These are phyloP conservation scores for Bergia sp. DNA, from an alignment of 92 coral and sea anemone species.

Conservation along the genomic window DNA sequence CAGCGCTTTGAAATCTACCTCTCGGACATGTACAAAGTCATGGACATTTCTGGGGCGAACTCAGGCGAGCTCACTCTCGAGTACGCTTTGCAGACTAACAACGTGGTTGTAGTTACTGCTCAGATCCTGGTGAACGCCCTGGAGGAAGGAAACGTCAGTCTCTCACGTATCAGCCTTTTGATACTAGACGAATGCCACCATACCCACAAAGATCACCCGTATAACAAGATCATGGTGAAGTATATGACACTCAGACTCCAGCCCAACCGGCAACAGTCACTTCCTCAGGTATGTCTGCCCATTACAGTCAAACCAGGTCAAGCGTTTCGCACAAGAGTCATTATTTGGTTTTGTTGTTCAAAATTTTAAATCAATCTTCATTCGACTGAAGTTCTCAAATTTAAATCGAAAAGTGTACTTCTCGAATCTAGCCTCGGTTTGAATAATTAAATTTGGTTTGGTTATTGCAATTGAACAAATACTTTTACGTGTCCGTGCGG, in stretches of 20 bases:
- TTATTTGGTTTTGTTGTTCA: too few relatives aligned
- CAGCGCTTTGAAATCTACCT: slow-evolving; percentile 76
- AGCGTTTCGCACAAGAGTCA: too few relatives aligned
- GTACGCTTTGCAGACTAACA: slow-evolving; percentile 50
- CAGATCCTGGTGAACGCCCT: slow-evolving; percentile 86
- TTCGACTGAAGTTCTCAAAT: too few relatives aligned
- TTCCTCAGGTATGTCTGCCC: slow-evolving; percentile 66
- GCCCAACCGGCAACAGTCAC: slow-evolving; percentile 44
- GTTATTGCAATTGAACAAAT: too few relatives aligned
- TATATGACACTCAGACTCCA: slow-evolving; percentile 70
- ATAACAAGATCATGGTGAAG: slow-evolving; percentile 80
- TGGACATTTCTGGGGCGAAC: slow-evolving; percentile 83
- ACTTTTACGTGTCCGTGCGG: too few relatives aligned
- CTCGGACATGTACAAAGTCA: slow-evolving; percentile 67
- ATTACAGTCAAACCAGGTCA: too few relatives aligned
- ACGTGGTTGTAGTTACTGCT: slow-evolving; percentile 88
- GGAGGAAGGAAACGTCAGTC: slow-evolving; percentile 55
- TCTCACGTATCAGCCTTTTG: slow-evolving; percentile 68
- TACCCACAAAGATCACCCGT: slow-evolving; percentile 81
- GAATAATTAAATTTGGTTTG: too few relatives aligned
- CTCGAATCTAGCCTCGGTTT: too few relatives aligned
- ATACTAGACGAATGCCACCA: slow-evolving; percentile 94
- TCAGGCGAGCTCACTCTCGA: slow-evolving; percentile 70
- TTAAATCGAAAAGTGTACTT: too few relatives aligned
- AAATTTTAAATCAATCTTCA: too few relatives aligned